Conservation (phyloP, 2,113 vertebrate species). For the Nothocercus nigrocapillus region DNA sequence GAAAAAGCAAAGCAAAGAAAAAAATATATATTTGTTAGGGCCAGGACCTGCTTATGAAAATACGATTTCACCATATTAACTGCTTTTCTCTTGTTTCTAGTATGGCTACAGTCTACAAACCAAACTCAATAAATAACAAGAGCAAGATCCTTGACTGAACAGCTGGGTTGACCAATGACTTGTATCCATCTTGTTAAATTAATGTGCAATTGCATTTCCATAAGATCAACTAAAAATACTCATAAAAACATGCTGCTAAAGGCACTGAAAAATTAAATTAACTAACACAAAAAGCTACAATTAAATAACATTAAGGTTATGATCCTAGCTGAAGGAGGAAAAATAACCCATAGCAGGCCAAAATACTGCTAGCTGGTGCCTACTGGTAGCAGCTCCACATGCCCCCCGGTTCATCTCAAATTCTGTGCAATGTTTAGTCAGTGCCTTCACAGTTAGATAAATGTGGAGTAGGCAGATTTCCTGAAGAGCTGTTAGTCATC, state of each 20-base stretch:
- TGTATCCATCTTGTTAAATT: constrained; percentile 64
- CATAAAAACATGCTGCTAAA: constrained; percentile 55
- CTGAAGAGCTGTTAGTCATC: not conserved
- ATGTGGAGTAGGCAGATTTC: not conserved
- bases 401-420: not conserved
- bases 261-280: constrained; percentile 76
- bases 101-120: constrained; percentile 15
- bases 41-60: constrained; percentile 13
- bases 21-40: not conserved
- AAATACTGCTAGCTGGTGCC: constrained; percentile 13
- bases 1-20: not conserved
- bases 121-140: not conserved
- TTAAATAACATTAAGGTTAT: constrained; percentile 69
- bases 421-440: not conserved
- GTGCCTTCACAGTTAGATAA: not conserved
- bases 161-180: constrained; percentile 61
- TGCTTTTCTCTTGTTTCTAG: not conserved
- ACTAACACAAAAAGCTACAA: constrained; percentile 67
- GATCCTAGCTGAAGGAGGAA: constrained; percentile 46
- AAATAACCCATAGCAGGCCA: constrained; percentile 13
- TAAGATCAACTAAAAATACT: constrained; percentile 72
- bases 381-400: not conserved
- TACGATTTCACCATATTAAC: not conserved
- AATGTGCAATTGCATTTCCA: constrained; percentile 67
- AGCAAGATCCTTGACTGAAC: constrained; percentile 43